Conservation (phyloP, 2,113 vertebrate species). For the Procapra przewalskii region DNA sequence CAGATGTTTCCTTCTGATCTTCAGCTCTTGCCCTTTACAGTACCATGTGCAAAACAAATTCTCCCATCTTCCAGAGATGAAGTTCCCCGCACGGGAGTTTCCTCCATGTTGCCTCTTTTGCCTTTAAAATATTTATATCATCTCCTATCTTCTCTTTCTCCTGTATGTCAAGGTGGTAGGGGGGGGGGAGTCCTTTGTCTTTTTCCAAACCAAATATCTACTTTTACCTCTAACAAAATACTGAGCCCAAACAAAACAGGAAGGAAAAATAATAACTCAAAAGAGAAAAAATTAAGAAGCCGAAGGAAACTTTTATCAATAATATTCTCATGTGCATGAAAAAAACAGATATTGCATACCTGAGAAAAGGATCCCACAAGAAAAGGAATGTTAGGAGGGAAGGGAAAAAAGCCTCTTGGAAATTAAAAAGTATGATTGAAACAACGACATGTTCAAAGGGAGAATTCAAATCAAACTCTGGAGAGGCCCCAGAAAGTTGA, state of each 20-base stretch:
- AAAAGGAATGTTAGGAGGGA: not conserved
- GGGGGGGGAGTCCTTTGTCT: not conserved
- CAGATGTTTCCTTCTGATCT: not conserved
- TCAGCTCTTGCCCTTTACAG: not conserved
- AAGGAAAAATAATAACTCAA: not conserved
- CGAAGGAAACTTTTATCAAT: not conserved
- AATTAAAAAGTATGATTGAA: not conserved
- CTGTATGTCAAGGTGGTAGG: not conserved
- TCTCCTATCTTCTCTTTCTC: not conserved
- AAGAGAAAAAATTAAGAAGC: not conserved
- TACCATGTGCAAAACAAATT: not conserved
- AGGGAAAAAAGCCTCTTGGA: not conserved
- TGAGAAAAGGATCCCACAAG: not conserved
- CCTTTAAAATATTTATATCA: not conserved
- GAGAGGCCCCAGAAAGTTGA: not conserved
- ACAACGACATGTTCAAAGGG: not conserved
- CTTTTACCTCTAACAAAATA: conserved; percentile 8
- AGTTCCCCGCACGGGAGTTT: not conserved
- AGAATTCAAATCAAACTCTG: not conserved
- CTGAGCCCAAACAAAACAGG: not conserved
- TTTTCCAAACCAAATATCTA: not conserved
- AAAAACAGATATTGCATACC: not conserved
- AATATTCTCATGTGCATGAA: not conserved
- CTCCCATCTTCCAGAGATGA: not conserved
- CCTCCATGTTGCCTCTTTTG: not conserved